Conservation (phyloP, 2,113 vertebrate genomes). For the Turdus rufiventris region DNA sequence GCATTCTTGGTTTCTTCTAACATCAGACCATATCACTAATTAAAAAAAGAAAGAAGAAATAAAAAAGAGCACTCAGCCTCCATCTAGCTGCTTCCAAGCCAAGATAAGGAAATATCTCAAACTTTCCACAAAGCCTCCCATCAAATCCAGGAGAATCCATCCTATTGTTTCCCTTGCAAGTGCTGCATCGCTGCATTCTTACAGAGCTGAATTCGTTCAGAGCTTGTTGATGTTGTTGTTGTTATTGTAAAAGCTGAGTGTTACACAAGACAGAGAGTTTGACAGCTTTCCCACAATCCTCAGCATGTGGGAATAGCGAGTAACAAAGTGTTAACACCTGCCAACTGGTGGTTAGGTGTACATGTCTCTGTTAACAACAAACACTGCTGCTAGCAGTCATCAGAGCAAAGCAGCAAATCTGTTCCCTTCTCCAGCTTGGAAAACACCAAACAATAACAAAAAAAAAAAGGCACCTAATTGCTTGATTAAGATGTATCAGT, state of each 20-base stretch:
- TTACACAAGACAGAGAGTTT: conserved; percentile 85
- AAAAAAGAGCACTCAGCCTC: background rate
- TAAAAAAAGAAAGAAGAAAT: background rate
- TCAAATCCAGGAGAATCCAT: background rate
- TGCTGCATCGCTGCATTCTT: background rate
- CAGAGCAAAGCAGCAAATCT: conserved; percentile 84
- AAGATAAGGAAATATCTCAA: background rate
- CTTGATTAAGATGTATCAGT: conserved; percentile 79
- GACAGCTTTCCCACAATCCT: conserved; percentile 96
- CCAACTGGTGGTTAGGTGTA: conserved; percentile 97
- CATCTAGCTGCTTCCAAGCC: background rate
- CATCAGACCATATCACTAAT: background rate
- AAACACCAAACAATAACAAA: conserved; percentile 56
- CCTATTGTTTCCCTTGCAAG: conserved; percentile 27
- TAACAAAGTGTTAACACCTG: conserved; percentile 92
- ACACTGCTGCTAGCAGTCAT: conserved; percentile 84
- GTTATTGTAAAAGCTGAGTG: conserved; percentile 66
- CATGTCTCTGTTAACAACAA: conserved; percentile 97
- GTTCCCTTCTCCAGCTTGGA: conserved; percentile 72
- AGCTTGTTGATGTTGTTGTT: conserved; percentile 46
- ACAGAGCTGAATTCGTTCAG: background rate
- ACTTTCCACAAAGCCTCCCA: background rate
- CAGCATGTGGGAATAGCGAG: conserved; percentile 92
- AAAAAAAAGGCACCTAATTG: conserved; percentile 75
- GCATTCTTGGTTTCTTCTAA: background rate